Evolutionary conservation across 1,140 invertebrate genomes (phyloP), one percentile per base, ranked within the genome.

Genomic region (Aphaenogaster ashmeadi): DNA sequence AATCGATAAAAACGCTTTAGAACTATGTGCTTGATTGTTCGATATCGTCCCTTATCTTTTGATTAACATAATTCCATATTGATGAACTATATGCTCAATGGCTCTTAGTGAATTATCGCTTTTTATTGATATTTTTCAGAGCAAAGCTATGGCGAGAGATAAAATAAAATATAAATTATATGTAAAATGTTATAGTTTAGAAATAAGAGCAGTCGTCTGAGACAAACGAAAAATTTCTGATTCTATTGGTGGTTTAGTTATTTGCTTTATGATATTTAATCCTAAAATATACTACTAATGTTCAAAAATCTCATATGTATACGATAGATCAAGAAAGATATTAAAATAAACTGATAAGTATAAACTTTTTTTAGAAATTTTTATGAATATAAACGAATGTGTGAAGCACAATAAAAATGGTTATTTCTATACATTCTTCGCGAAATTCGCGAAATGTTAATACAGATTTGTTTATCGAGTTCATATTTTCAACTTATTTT

Each of bases 401-500:
- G 27, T 33, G 27, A 5, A 33, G 3, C 6, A 33, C 13, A 27
- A 36, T 36, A 36, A 36, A 36, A 62, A 18, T 15, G 13, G 13
- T 36, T 36, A 60, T 2, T 33, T 52, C 15, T 71, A 21, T 6
- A 69, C 9, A 71, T 71, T 13, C 1, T 21, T 56, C 33, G 36
- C 38, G 0, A 58, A 21, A 58, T 38, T 38, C 72, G 7, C 8
- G 9, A 7, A 56, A 58, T 75, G 21, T 36, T 3, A n/a, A n/a
- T 74, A 54, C 21, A 58, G 21, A 64, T 79, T 66, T 64, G 18
- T 50, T 79, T 79, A 41, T 66, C 41, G 15, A 13, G 21, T 64
- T n/a, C 15, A 36, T 21, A n/a, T 47, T 27, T 27, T 27, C 27
- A n/a, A 11, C 6, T 64, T 62, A 13, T 79, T 47, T 33, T 15